Evolutionary conservation across 2,888 invertebrate genomes (phyloP).

Genomic region (Athalia cordata): DNA sequence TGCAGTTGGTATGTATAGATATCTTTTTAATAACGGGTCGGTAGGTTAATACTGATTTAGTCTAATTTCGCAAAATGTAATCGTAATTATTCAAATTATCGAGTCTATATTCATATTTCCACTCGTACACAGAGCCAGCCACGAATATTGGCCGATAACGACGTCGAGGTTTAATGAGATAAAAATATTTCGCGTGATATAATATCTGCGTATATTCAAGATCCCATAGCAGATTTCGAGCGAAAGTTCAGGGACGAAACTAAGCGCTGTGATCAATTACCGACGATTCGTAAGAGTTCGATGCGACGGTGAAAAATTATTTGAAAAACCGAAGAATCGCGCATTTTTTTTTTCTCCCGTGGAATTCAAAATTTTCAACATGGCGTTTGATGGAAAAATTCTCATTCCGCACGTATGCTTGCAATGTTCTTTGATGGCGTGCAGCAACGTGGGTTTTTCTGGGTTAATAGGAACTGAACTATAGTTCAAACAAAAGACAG

Average conservation of each 20-base stretch:
- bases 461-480: not conserved
- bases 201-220: not conserved
- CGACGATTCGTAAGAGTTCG: not conserved
- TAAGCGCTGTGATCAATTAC: not conserved
- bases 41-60: slow-evolving; percentile 10
- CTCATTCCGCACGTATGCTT: not conserved
- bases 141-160: slow-evolving; percentile 14
- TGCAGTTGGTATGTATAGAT: not conserved
- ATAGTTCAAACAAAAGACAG: slow-evolving; percentile 33
- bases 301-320: not conserved
- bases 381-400: not conserved
- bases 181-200: not conserved
- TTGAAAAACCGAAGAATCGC: not conserved
- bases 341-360: not conserved
- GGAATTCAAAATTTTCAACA: not conserved
- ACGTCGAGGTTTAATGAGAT: not conserved
- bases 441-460: not conserved
- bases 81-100: not conserved
- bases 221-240: not conserved
- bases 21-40: not conserved
- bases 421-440: slow-evolving; percentile 25
- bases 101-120: not conserved
- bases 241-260: slow-evolving; percentile 24
- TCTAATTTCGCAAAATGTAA: slow-evolving; percentile 10
- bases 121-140: not conserved